Evolutionary conservation across 2,888 invertebrate genomes (phyloP).

Genomic region (Bombylius discolor): DNA sequence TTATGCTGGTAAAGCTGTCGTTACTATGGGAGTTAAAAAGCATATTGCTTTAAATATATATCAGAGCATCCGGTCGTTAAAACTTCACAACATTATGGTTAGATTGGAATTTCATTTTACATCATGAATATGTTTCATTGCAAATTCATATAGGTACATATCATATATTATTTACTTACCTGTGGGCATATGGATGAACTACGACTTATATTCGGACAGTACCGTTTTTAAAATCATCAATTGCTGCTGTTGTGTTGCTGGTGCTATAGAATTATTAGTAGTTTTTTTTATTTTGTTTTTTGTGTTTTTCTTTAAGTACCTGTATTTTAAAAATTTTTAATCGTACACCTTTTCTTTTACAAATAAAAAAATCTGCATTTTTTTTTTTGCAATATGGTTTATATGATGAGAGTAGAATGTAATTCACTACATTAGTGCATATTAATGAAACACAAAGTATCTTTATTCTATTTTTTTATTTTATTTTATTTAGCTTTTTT

Average conservation of each 20-base stretch:
- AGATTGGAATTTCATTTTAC: slow-evolving; percentile 8
- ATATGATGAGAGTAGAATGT: no score
- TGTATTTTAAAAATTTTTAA: no score
- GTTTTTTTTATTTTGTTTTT: no score
- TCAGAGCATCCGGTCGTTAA: slow-evolving; percentile 16
- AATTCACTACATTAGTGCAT: no score
- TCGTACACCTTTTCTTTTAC: slow-evolving; percentile 1
- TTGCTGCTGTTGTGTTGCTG: slow-evolving; percentile 3
- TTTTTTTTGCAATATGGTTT: no score
- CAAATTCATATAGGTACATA: no score
- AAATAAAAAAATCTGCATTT: background rate
- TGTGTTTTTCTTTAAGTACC: no score
- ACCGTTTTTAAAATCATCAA: slow-evolving; percentile 14
- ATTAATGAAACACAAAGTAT: no score
- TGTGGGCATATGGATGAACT: slow-evolving; percentile 7
- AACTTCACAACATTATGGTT: slow-evolving; percentile 14
- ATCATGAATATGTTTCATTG: no score
- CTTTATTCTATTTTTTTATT: no score
- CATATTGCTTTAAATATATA: slow-evolving; percentile 14
- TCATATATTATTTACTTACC: background rate
- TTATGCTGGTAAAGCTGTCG: background rate
- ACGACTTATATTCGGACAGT: slow-evolving; percentile 7
- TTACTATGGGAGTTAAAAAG: background rate
- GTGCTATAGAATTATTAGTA: background rate
- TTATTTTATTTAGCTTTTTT: no score